Evolutionary conservation across 2,797 vertebrate species (phyloP).

Genomic region (Sebastes vulpes): DNA sequence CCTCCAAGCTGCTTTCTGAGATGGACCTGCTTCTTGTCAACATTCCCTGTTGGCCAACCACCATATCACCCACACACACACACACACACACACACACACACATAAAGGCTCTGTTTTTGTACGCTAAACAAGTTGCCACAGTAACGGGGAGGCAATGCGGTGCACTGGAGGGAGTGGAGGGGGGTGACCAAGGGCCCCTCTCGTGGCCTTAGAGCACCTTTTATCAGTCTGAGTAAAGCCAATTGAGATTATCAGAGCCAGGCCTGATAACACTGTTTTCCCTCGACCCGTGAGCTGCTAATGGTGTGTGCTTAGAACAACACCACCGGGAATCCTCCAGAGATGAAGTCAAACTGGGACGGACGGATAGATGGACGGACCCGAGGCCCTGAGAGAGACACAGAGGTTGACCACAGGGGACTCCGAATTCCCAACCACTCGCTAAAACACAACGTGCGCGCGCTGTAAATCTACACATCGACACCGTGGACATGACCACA

Average conservation of each 20-base stretch:
- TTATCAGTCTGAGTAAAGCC: constrained; percentile 93
- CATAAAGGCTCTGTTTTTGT: constrained; percentile 64
- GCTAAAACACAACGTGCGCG: constrained; percentile 57
- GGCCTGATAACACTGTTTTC: constrained; percentile 91
- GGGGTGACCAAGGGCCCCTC: constrained; percentile 76
- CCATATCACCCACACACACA: constrained; percentile 19
- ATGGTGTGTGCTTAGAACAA: constrained; percentile 91
- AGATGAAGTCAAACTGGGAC: constrained; percentile 73
- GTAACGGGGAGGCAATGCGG: constrained; percentile 69
- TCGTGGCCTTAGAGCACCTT: constrained; percentile 83
- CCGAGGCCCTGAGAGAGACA: constrained; percentile 47
- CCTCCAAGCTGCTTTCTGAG: constrained; percentile 36
- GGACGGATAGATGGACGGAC: constrained; percentile 65
- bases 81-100: constrained; percentile 35
- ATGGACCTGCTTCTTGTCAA: constrained; percentile 61
- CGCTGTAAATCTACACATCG: constrained; percentile 67
- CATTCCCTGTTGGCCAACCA: constrained; percentile 48
- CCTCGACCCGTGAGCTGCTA: constrained; percentile 90
- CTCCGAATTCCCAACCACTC: constrained; percentile 68
- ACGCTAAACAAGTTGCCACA: constrained; percentile 72
- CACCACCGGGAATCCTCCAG: constrained; percentile 83
- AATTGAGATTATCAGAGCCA: constrained; percentile 91
- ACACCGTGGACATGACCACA: constrained; percentile 70
- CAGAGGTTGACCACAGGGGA: constrained; percentile 69
- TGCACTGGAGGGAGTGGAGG: constrained; percentile 23